These are phyloP conservation scores for Mesitornis unicolor DNA, from an alignment of 2,113 vertebrate genomes.

Conservation along the genomic window DNA sequence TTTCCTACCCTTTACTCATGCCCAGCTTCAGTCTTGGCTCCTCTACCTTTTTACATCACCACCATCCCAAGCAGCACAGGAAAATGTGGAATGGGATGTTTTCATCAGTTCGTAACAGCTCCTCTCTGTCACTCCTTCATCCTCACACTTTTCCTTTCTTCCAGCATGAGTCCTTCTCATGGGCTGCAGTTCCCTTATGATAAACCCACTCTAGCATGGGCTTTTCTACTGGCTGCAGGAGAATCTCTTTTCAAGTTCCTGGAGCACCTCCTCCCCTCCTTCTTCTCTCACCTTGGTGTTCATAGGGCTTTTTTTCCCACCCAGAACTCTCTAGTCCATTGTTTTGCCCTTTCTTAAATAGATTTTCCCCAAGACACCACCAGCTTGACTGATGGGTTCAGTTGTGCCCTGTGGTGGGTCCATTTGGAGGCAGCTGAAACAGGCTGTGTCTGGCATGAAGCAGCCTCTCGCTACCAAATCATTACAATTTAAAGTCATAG, in stretches of 20 bases:
- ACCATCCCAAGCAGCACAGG: rapidly evolving
- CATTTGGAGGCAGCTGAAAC: neutral
- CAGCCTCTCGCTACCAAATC: rapidly evolving
- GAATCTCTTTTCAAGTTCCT: neutral
- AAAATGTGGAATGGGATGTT: too few relatives aligned
- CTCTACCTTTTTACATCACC: neutral
- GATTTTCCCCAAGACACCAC: neutral
- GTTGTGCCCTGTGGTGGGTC: neutral
- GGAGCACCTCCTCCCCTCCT: neutral
- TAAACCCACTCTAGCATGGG: neutral
- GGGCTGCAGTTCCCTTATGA: neutral
- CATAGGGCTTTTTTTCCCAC: neutral
- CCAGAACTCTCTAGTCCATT: neutral
- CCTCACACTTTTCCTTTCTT: neutral
- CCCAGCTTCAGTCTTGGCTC: neutral
- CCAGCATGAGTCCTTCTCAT: neutral
- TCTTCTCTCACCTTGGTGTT: neutral
- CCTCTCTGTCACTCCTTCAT: rapidly evolving
- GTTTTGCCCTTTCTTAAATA: neutral
- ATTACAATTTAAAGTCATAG: too few relatives aligned
- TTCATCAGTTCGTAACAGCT: neutral
- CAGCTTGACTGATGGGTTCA: neutral
- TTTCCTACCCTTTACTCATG: neutral
- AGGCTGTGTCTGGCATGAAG: neutral
- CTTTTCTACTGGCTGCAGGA: neutral